A percentile compares a stretch with the other conserved stretches of the same genome.
Evolutionary conservation across 2,797 vertebrate genomes (phyloP).

Genomic region (Ficedula albicollis): DNA sequence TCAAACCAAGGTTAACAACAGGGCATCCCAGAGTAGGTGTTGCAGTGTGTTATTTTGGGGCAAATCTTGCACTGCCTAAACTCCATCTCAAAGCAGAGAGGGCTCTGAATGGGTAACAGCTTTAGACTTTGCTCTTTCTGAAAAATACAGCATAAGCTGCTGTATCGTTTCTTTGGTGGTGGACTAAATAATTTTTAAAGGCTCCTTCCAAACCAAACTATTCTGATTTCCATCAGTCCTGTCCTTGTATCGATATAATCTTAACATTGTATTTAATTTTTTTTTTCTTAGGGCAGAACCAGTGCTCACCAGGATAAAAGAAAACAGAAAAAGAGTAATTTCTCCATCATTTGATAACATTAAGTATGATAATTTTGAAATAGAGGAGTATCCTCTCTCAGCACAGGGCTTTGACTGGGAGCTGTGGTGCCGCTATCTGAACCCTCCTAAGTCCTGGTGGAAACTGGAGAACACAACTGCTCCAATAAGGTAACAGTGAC

Average conservation of each 20-base stretch:
- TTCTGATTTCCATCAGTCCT: not conserved
- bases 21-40: not conserved
- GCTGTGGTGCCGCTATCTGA: slow-evolving; percentile 95
- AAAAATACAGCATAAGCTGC: not conserved
- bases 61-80: not conserved
- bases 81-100: not conserved
- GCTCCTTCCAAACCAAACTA: not conserved
- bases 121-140: not conserved
- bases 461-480: slow-evolving; percentile 91
- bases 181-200: not conserved
- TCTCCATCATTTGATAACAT: slow-evolving; percentile 97
- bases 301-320: slow-evolving; percentile 90
- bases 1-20: not conserved
- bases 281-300: slow-evolving; percentile 87
- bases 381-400: slow-evolving; percentile 93
- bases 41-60: not conserved
- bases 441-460: slow-evolving; percentile 96
- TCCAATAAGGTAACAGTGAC: slow-evolving; percentile 87
- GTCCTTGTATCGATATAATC: not conserved
- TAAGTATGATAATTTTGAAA: slow-evolving; percentile 95
- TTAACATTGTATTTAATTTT: not conserved
- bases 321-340: slow-evolving; percentile 90
- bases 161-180: not conserved
- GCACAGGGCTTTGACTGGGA: slow-evolving; percentile 98
- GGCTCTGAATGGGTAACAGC: not conserved